A percentile compares a stretch with the other conserved stretches of the same genome.
These are phyloP conservation scores for Mythimna impura DNA, from an alignment of 2,888 invertebrate genomes.

Conservation along the genomic window DNA sequence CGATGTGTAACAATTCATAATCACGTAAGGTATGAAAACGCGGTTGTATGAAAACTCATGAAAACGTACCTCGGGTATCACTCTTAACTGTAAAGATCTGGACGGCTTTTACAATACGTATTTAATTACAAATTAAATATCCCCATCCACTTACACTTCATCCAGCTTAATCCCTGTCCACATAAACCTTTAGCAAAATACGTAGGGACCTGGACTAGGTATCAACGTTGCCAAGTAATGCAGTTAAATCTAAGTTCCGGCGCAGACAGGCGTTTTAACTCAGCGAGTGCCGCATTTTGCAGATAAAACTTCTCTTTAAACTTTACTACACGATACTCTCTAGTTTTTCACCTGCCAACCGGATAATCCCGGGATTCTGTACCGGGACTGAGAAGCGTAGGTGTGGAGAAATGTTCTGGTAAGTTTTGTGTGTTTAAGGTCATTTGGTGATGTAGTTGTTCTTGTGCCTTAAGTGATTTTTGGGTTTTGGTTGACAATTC, in stretches of 20 bases:
- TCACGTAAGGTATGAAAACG: no score
- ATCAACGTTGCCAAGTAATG: constrained; percentile 25
- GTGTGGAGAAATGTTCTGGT: background rate
- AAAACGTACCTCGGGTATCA: no score
- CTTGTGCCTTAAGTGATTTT: no score
- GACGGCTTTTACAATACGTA: no score
- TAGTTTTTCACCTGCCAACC: constrained; percentile 53
- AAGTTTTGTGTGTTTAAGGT: background rate
- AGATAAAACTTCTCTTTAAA: constrained; percentile 53
- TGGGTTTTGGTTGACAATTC: no score
- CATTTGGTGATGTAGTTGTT: background rate
- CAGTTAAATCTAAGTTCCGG: constrained; percentile 42
- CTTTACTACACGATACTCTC: constrained; percentile 31
- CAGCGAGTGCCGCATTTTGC: constrained; percentile 34
- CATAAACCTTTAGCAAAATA: constrained; percentile 6
- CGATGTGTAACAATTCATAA: no score
- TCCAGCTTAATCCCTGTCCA: constrained; percentile 5
- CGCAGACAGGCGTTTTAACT: constrained; percentile 43
- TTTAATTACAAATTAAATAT: background rate
- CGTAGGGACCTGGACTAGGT: background rate
- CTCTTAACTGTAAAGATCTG: no score
- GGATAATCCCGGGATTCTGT: constrained; percentile 39
- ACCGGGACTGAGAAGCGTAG: background rate
- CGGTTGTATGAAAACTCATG: no score
- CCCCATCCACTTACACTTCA: background rate